A percentile compares a stretch with the other conserved stretches of the same genome.
phyloP scores from a whole-genome alignment of 1,140 invertebrate species.

The fruit fly (Drosophila melanogaster) region DNA sequence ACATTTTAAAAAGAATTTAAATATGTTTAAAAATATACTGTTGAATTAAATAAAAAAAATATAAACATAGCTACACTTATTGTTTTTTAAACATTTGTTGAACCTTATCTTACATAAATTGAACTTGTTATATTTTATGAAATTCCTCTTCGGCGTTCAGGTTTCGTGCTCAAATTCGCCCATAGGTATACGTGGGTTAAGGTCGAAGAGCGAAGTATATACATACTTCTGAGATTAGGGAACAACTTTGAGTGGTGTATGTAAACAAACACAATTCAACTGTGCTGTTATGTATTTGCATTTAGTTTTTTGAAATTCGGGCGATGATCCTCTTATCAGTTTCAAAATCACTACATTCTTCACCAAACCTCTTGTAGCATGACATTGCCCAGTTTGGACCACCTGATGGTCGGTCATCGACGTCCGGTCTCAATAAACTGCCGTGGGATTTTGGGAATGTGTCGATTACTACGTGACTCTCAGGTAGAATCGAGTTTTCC shows the following conservation, averaged over 20 bases:
- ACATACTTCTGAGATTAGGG: background rate
- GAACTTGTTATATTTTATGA: no score
- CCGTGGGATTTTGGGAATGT: constrained; percentile 59
- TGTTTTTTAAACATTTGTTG: no score
- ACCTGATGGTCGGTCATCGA: constrained; percentile 1
- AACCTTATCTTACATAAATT: no score
- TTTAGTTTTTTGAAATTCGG: background rate
- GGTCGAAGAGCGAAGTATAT: background rate
- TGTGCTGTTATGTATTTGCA: background rate
- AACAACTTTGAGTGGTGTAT: background rate
- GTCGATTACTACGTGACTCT: constrained; percentile 73
- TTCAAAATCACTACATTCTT: background rate
- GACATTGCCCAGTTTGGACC: background rate
- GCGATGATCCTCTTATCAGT: background rate
- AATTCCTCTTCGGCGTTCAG: background rate
- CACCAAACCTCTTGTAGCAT: background rate
- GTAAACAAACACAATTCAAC: background rate
- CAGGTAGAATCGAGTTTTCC: constrained; percentile 54
- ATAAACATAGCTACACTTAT: no score
- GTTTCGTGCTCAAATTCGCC: background rate
- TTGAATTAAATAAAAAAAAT: no score
- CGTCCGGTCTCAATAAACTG: constrained; percentile 67
- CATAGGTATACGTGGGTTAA: background rate
- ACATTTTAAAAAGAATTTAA: no score
- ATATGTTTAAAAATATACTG: no score